These are phyloP conservation scores for Thalassarche chlororhynchos DNA, from an alignment of 2,113 vertebrate species.

Conservation along the genomic window DNA sequence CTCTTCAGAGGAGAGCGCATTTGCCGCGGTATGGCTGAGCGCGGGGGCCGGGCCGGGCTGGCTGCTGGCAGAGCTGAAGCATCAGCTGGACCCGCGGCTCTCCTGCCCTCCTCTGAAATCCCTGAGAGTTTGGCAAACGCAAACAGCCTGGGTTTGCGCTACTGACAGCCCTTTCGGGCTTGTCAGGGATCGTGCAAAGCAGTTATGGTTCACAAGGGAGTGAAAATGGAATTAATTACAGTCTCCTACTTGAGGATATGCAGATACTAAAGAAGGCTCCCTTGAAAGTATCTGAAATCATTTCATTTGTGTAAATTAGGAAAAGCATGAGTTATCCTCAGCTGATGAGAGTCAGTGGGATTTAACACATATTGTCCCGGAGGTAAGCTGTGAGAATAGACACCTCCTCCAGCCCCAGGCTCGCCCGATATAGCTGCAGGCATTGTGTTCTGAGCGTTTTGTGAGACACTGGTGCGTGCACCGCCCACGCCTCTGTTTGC, in stretches of 20 bases:
- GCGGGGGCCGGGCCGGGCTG: not conserved
- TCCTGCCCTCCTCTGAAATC: not conserved
- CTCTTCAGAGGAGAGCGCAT: not conserved
- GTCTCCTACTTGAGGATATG: not conserved
- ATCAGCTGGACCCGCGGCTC: not conserved
- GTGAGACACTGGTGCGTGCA: not conserved
- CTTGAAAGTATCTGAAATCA: not conserved
- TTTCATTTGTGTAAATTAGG: not conserved
- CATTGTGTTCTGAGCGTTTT: not conserved
- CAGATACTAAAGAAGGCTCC: not conserved
- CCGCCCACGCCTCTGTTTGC: not conserved
- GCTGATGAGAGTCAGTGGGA: conserved; percentile 1
- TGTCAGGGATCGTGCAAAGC: not conserved
- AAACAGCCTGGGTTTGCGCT: not conserved
- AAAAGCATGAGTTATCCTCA: conserved; percentile 22
- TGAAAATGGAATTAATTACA: not conserved
- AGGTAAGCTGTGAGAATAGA: not conserved
- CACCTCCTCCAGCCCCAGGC: not conserved
- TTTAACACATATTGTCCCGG: not conserved
- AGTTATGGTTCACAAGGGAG: not conserved
- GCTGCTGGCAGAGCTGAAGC: not conserved
- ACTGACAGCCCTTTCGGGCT: not conserved
- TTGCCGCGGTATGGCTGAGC: not conserved
- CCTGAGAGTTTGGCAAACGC: not conserved
- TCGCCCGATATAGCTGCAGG: not conserved